Evolutionary conservation across 1,140 invertebrate species (phyloP).

Genomic region (Eubasilissa regina): DNA sequence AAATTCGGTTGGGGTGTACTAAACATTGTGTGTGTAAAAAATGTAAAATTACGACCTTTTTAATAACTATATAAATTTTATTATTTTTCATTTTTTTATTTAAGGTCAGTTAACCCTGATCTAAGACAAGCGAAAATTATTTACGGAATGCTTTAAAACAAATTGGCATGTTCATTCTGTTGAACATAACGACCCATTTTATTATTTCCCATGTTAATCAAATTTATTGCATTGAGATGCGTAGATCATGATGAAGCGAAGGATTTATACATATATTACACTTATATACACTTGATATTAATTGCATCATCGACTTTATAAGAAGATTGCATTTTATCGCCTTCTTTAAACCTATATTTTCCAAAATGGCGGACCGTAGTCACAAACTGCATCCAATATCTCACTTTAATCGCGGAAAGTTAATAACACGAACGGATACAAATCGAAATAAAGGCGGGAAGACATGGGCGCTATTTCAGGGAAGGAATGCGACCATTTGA

Average conservation of each 20-base stretch:
- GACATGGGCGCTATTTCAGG: conserved; percentile 15
- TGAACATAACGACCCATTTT: no score
- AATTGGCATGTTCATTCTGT: no score
- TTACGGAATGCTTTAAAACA: no score
- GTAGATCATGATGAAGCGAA: no score
- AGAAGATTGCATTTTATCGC: neutral
- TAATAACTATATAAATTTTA: no score
- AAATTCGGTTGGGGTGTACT: neutral
- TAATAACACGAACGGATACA: conserved; percentile 28
- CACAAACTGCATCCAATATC: conserved; percentile 22
- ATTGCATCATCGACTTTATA: conserved; percentile 9
- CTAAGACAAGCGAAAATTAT: no score
- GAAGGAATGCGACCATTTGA: conserved; percentile 27
- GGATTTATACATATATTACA: no score
- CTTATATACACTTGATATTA: neutral
- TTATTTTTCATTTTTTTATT: no score
- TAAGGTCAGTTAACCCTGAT: no score
- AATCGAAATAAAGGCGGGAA: conserved; percentile 32
- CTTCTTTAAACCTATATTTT: conserved; percentile 1
- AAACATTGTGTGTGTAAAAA: neutral
- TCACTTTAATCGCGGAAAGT: conserved; percentile 5
- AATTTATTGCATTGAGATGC: no score
- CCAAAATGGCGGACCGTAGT: conserved; percentile 2
- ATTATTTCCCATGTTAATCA: no score
- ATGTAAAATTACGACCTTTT: neutral